Evolutionary conservation across 2,888 invertebrate species (phyloP).

Genomic region (Phorcus lineatus): DNA sequence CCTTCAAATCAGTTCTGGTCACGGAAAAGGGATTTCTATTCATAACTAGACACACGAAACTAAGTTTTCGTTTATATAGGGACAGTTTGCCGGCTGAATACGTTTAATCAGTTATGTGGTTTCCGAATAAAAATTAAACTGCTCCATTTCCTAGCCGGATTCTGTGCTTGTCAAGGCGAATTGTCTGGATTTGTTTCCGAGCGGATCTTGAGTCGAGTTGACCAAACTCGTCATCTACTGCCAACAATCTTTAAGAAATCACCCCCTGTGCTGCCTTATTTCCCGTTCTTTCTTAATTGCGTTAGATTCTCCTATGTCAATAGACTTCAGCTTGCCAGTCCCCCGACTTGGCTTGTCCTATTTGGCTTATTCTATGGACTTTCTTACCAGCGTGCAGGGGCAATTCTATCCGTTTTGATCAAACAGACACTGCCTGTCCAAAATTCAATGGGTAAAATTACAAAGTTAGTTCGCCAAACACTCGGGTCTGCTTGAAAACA

Average conservation of each 20-base stretch:
- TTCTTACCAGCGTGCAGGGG: background rate
- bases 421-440: conserved; percentile 4
- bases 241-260: background rate
- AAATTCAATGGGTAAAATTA: conserved; percentile 5
- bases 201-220: background rate
- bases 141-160: background rate
- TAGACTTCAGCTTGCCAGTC: background rate
- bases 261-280: background rate
- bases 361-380: background rate
- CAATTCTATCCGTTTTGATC: background rate
- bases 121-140: background rate
- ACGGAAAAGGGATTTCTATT: background rate
- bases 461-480: conserved; percentile 25
- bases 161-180: background rate
- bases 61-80: background rate
- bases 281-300: background rate
- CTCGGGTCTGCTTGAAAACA: background rate
- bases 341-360: background rate
- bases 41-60: background rate
- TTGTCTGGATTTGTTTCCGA: background rate
- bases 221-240: background rate
- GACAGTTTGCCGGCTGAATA: background rate
- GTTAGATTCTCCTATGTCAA: background rate
- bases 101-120: background rate
- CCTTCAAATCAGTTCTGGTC: background rate